A percentile compares a stretch with the other conserved stretches of the same genome.
Conservation (phyloP, 2,797 vertebrate species). For the Schizothorax lantsangensis region DNA sequence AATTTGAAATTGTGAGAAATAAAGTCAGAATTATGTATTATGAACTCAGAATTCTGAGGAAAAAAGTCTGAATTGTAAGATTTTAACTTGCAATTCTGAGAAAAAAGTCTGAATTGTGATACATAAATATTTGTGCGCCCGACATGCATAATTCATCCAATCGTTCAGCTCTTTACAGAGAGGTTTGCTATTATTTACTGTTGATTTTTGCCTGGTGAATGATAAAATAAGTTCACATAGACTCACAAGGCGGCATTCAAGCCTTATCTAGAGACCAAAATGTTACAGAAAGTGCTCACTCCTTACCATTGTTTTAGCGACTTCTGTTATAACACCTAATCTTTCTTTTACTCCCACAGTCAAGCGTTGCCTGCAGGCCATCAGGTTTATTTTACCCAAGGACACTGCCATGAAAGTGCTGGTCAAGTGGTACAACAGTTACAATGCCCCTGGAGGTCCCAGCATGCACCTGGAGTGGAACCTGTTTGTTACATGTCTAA, state of each 20-base stretch:
- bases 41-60: background rate
- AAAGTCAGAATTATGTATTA: background rate
- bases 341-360: slow-evolving; percentile 73
- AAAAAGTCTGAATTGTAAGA: too few relatives aligned
- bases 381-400: slow-evolving; percentile 92
- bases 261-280: background rate
- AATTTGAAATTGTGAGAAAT: background rate
- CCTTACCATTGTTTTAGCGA: background rate
- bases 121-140: background rate
- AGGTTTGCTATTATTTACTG: background rate
- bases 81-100: too few relatives aligned
- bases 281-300: background rate
- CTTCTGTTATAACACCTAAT: background rate
- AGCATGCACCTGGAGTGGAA: slow-evolving; percentile 94
- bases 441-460: slow-evolving; percentile 94
- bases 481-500: slow-evolving; percentile 92
- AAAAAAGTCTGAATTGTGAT: too few relatives aligned
- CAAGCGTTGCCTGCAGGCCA: slow-evolving; percentile 90
- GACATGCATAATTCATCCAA: background rate
- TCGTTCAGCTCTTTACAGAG: background rate
- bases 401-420: slow-evolving; percentile 92
- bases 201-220: background rate
- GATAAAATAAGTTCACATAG: background rate
- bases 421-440: slow-evolving; percentile 97
- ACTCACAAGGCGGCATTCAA: background rate